Evolutionary conservation across 2,888 invertebrate species (phyloP), one percentile per base, ranked within the genome.

Genomic region (Tachina fera): DNA sequence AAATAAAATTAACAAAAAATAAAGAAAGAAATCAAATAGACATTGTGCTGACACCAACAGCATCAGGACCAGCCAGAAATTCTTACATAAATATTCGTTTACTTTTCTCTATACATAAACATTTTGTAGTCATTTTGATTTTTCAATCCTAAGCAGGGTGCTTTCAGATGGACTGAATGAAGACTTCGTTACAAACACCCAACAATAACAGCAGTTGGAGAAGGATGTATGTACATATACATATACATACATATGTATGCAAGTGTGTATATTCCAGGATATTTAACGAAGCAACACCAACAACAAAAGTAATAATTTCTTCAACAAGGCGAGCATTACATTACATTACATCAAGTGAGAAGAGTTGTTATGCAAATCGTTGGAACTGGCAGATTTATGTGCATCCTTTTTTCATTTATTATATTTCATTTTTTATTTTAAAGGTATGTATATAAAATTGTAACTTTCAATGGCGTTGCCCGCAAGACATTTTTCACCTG

Each of bases 1-100:
- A 79, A 79, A 72, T 61, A 53, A 67, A 79, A 85, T 71, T 76
- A 79, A 76, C 56, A 53, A 67, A 79, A 85, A 65, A 79, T 60
- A 58, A 76, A 72, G 45, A 65, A 77, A 77, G 51, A 72, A 71
- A 76, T 76, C 39, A 84, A 76, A 71, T 47, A 70, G 76, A 72
- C 68, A 51, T 80, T 80, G 72, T 56, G 67, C 41, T 77, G 76
- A 58, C 61, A 71, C 13, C 43, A 39, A 19, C 16, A 43, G 63
- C 41, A 51, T 9, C 13, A 31, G 39, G 22, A n/a, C 13, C 9
- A 47, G 41, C 43, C 56, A 68, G 45, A 49, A 84, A 81, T 65
- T 47, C 47, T 60, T 67, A 61, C 56, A 78, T 76, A 72, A 84
- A 72, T 47, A 71, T 67, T 80, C 47, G 9, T 58, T 67, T 49